Percentiles rank a stretch among this genome's conserved stretches.
Conservation (phyloP, 2,888 invertebrate species). For the Oeneis ivallda region DNA sequence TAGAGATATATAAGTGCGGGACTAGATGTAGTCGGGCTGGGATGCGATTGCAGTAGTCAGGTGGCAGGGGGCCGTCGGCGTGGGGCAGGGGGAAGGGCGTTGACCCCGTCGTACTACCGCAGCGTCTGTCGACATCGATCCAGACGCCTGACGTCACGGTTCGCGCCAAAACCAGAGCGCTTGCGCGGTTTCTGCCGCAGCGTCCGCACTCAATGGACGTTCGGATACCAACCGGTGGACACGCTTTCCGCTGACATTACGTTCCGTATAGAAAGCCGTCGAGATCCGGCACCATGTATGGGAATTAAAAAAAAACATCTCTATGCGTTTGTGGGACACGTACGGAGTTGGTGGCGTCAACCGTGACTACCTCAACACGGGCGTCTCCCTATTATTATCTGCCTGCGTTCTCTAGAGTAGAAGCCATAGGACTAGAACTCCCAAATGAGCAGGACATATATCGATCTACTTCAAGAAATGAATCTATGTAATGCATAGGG, state of each 20-base stretch:
- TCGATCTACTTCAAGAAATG: slow-evolving; percentile 11
- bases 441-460: slow-evolving; percentile 76
- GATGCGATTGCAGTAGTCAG: slow-evolving; percentile 78
- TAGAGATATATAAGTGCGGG: slow-evolving; percentile 55
- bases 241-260: slow-evolving; percentile 64
- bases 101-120: slow-evolving; percentile 81
- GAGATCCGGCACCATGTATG: neutral
- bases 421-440: slow-evolving; percentile 72
- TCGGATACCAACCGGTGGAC: slow-evolving; percentile 70
- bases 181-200: slow-evolving; percentile 76
- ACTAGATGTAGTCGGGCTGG: slow-evolving; percentile 64
- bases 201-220: slow-evolving; percentile 77
- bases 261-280: neutral
- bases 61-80: slow-evolving; percentile 59
- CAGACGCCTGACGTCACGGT: slow-evolving; percentile 81
- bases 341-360: slow-evolving; percentile 81
- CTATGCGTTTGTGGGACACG: slow-evolving; percentile 67
- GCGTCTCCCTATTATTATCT: slow-evolving; percentile 73
- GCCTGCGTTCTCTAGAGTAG: slow-evolving; percentile 79
- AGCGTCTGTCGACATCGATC: slow-evolving; percentile 82
- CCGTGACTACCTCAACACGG: slow-evolving; percentile 78
- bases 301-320: neutral
- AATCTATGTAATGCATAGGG: slow-evolving; percentile 24
- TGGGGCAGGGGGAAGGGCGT: slow-evolving; percentile 64
- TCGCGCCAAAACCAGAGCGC: slow-evolving; percentile 81